A percentile compares a stretch with the other conserved stretches of the same genome.
Evolutionary conservation across 2,888 invertebrate species (phyloP).

Genomic region (Pyrochroa serraticornis): DNA sequence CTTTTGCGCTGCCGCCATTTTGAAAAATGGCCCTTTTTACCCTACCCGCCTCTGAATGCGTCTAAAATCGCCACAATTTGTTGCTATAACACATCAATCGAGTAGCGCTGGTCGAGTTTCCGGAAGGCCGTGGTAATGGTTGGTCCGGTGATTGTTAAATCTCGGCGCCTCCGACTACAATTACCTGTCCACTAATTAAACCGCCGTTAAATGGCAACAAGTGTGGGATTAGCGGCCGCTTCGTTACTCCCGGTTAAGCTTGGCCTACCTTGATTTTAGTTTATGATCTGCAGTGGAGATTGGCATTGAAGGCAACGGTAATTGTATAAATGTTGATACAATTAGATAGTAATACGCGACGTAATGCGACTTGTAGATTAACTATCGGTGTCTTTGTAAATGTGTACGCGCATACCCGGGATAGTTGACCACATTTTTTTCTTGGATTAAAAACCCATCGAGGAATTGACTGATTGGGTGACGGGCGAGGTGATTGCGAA

Average conservation of each 20-base stretch:
- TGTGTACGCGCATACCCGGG: constrained; percentile 35
- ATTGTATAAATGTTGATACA: constrained; percentile 53
- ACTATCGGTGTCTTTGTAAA: constrained; percentile 42
- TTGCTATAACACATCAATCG: too few species aligned
- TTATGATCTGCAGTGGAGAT: constrained; percentile 48
- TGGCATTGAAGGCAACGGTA: constrained; percentile 54
- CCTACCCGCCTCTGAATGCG: too few species aligned
- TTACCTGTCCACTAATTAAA: constrained; percentile 21
- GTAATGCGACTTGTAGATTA: constrained; percentile 41
- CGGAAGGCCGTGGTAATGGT: too few species aligned
- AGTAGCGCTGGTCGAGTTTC: too few species aligned
- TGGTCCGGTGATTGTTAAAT: too few species aligned
- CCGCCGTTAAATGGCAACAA: constrained; percentile 1
- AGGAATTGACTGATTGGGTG: too few species aligned
- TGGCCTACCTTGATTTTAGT: constrained; percentile 46
- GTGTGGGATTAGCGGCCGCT: constrained; percentile 17
- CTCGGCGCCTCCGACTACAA: too few species aligned
- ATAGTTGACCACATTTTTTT: constrained; percentile 39
- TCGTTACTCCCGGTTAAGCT: constrained; percentile 17
- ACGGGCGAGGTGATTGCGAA: neutral
- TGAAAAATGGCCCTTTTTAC: too few species aligned
- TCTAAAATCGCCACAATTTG: too few species aligned
- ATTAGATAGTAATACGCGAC: constrained; percentile 52
- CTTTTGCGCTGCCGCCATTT: too few species aligned
- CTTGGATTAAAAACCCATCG: too few species aligned